Evolutionary conservation across 2,113 vertebrate genomes (phyloP).

Genomic region (Bolborhynchus lineola): DNA sequence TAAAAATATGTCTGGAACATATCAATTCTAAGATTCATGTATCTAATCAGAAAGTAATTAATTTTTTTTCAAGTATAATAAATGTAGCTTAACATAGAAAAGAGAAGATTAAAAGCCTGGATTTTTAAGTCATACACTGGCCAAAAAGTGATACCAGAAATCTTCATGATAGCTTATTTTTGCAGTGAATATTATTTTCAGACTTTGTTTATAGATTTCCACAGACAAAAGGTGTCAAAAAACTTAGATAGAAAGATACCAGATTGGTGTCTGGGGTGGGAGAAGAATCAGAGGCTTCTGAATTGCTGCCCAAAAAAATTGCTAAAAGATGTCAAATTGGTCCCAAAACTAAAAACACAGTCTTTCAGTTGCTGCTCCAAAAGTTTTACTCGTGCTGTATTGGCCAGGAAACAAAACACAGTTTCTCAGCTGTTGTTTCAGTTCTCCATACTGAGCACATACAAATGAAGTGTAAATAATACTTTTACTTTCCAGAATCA

Average conservation of each 20-base stretch:
- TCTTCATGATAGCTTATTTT: constrained; percentile 5
- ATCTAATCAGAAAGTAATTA: not conserved
- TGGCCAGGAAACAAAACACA: constrained; percentile 40
- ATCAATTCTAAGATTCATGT: not conserved
- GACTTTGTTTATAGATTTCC: constrained; percentile 58
- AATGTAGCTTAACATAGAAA: not conserved
- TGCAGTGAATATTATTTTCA: constrained; percentile 43
- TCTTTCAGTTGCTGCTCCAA: constrained; percentile 50
- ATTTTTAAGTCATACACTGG: not conserved
- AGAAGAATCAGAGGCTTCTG: constrained; percentile 35
- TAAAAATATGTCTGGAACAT: not conserved
- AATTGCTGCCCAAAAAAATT: constrained; percentile 56
- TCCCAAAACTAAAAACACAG: constrained; percentile 41
- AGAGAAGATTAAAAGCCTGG: not conserved
- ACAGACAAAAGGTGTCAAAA: constrained; percentile 57
- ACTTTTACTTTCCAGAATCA: constrained; percentile 17
- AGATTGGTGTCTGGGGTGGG: constrained; percentile 36
- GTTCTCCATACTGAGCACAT: not conserved
- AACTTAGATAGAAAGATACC: constrained; percentile 49
- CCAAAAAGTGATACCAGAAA: not conserved
- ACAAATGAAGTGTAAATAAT: constrained; percentile 16
- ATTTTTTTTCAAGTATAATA: not conserved
- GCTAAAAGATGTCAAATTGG: constrained; percentile 48
- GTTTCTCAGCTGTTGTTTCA: constrained; percentile 25
- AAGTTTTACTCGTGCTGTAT: constrained; percentile 41